Base-by-base conservation (phyloP, 1,140 invertebrate species). In the Portunus trituberculatus region DNA sequence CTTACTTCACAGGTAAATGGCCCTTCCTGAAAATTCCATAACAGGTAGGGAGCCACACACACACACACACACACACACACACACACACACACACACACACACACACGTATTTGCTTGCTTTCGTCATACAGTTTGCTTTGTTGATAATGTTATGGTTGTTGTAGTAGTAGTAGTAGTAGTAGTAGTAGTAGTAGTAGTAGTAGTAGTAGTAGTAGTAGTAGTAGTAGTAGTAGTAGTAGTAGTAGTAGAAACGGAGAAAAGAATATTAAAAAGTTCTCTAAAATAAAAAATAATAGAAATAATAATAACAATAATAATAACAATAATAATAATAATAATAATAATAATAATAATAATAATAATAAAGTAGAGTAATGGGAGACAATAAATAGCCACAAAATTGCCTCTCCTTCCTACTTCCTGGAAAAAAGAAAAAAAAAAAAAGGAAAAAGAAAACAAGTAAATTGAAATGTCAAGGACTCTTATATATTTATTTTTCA, bases 131-230 rank as follows among this genome's bases (percentile, higher is more conserved):
- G 0, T 25, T 25, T n/a, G 83, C 4, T 20, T 20, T 32, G n/a
- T 10, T 84, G 83, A 0, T 29, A 87, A n/a, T 76, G 20, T 8
- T 76, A 87, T 76, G 20, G 67, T 76, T 1, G 67, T n/a, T 31
- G 67, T 76, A 76, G 67, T 76, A 76, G 67, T 76, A 76, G 67
- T 76, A 76, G 67, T 76, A 76, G 67, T n/a, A 76, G 67, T 76
- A 76, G 67, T 76, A 76, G 67, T 76, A 76, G 67, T 76, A 76
- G 67, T 76, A n/a, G 67, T 76, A 76, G 67, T 76, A n/a, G 67
- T 76, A 76, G 67, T n/a, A 76, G 67, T 76, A 76, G 67, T 76
- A 76, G 67, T 76, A 76, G 67, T 76, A 76, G 67, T 76, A 76
- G 67, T 76, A 76, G 67, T 76, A 76, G 67, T 76, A 76, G 67